Conservation (phyloP, 2,113 vertebrate species). For the Drymodes brunneopygia region DNA sequence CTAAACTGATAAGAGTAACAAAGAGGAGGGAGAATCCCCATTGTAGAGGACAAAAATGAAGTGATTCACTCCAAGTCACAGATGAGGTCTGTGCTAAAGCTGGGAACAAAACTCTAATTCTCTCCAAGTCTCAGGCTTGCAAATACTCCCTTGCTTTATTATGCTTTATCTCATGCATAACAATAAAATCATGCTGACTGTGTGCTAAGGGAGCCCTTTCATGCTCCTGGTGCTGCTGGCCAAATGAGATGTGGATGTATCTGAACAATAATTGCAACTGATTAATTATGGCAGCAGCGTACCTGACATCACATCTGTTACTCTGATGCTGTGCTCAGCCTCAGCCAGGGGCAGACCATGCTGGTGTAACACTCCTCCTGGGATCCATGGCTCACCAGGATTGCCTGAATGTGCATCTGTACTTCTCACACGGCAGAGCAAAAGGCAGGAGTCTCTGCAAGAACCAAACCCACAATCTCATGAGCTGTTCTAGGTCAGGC, state of each 20-base stretch:
- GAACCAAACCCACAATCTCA: not conserved
- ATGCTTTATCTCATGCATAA: not conserved
- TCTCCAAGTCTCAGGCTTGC: not conserved
- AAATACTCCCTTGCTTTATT: not conserved
- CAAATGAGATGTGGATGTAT: not conserved
- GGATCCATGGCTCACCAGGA: not conserved
- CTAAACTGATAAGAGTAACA: not conserved
- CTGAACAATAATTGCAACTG: not conserved
- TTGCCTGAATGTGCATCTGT: rapidly evolving
- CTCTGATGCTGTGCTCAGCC: not conserved
- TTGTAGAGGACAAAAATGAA: not conserved
- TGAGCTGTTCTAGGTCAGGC: not conserved
- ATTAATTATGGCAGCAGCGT: not conserved
- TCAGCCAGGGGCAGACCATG: not conserved
- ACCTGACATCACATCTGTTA: not conserved
- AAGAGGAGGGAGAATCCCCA: not conserved
- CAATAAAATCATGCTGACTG: not conserved
- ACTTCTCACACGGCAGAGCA: not conserved
- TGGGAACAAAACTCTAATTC: not conserved
- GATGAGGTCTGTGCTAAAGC: not conserved
- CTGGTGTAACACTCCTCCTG: not conserved
- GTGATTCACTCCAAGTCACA: not conserved
- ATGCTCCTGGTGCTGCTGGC: not conserved
- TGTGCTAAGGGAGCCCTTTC: not conserved
- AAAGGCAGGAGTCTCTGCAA: not conserved